A percentile compares a stretch with the other conserved stretches of the same genome.
These are phyloP conservation scores for Pollimyrus isidori DNA, from an alignment of 2,113 vertebrate genomes.

Conservation along the genomic window DNA sequence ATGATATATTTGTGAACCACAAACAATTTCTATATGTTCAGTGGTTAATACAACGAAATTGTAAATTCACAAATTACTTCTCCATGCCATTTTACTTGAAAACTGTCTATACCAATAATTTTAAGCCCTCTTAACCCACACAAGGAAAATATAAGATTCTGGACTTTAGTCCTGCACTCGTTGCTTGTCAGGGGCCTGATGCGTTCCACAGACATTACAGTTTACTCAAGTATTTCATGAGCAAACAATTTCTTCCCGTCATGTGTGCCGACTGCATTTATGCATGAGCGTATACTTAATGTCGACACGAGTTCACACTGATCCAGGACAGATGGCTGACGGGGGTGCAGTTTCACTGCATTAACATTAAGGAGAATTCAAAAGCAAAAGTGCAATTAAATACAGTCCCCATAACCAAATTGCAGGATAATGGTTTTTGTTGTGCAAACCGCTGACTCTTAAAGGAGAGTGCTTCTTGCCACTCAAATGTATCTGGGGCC, in stretches of 20 bases:
- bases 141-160: neutral
- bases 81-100: neutral
- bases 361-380: slow-evolving; percentile 10
- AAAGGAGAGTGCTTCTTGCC: neutral
- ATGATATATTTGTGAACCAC: neutral
- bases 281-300: neutral
- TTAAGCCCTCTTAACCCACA: neutral
- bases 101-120: neutral
- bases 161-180: neutral
- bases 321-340: slow-evolving; percentile 6
- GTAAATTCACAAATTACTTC: neutral
- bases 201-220: neutral
- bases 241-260: neutral
- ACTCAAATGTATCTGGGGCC: neutral
- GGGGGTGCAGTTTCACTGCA: neutral
- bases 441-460: neutral
- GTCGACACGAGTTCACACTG: neutral
- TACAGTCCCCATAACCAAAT: neutral
- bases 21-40: neutral
- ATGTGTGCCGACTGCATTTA: neutral
- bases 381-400: neutral
- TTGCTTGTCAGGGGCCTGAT: neutral
- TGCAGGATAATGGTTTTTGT: neutral
- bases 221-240: neutral
- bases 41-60: neutral